These are phyloP conservation scores for Microctenopoma lineatum DNA, from an alignment of 2,797 vertebrate genomes.

Conservation along the genomic window DNA sequence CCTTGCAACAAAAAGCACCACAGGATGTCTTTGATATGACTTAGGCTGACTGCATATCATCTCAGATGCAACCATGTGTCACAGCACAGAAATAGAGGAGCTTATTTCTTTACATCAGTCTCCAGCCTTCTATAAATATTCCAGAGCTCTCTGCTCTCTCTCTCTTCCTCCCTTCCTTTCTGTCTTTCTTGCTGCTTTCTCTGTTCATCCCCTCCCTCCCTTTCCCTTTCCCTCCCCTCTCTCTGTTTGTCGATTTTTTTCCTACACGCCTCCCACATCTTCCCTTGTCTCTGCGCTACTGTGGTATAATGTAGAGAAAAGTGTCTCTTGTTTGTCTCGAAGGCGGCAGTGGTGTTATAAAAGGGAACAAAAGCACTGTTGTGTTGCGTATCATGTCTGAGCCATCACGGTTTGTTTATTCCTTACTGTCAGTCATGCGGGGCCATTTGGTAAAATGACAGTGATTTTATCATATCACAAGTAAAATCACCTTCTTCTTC, in stretches of 20 bases:
- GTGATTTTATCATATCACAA: conserved; percentile 24
- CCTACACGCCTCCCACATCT: conserved; percentile 44
- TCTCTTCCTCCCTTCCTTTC: background rate
- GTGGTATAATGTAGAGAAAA: conserved; percentile 36
- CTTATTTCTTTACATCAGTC: conserved; percentile 74
- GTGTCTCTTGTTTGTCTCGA: conserved; percentile 31
- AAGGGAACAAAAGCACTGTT: conserved; percentile 15
- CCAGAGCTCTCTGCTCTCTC: conserved; percentile 1
- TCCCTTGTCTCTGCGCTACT: conserved; percentile 25
- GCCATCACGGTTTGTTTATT: conserved; percentile 12
- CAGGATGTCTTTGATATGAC: conserved; percentile 61
- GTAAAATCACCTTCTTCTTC: conserved; percentile 4
- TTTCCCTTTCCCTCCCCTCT: background rate
- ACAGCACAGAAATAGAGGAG: conserved; percentile 70
- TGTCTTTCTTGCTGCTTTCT: conserved; percentile 31
- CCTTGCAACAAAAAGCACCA: conserved; percentile 16
- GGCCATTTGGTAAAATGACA: conserved; percentile 19
- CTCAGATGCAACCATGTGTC: conserved; percentile 57
- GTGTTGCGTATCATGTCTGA: conserved; percentile 13
- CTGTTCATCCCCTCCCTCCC: background rate
- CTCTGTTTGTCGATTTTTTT: conserved; percentile 41
- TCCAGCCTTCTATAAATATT: conserved; percentile 77
- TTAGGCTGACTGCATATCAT: conserved; percentile 68
- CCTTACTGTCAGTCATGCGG: background rate
- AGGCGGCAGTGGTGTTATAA: conserved; percentile 22